Evolutionary conservation across 2,797 vertebrate genomes (phyloP), one percentile per base, ranked within the genome.

Genomic region (Tokudaia muenninki): DNA sequence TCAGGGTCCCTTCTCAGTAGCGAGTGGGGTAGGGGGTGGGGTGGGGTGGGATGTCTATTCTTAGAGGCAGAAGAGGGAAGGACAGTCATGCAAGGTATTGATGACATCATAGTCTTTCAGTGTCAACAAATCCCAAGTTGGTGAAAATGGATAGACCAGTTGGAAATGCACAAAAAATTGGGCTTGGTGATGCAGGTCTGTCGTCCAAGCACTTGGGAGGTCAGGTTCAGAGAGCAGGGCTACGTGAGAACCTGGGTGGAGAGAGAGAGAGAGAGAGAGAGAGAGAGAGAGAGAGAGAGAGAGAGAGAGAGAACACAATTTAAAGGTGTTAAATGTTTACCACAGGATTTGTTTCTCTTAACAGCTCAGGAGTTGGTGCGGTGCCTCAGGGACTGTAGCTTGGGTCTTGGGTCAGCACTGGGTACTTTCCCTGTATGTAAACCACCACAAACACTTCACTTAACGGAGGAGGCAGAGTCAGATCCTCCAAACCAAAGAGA

Each of bases 371-470:
- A 88, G 80, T 75, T 52, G 65, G 50, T 24, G 67, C 41, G 17
- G 83, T 81, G 94, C 82, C 82, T 31, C 21, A 34, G 90, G 90
- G 95, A 94, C 55, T 96, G 70, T 31, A 44, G 77, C 19, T 41
- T 94, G 96, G 96, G 97, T 89, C 95, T 41, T 95, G 96, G 96
- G 97, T 87, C 95, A 90, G 63, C 87, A 29, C 3, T 13, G 81
- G 95, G 97, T 96, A 92, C 97, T 97, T 98, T 96, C 97, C 95
- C 6, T 12, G 0, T 67, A 63, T 67, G 29, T 34, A 93, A 96
- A 70, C 92, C 84, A 90, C 94, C 65, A 2, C 70, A 9, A 34
- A 55, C 41, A 61, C 31, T 80, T 47, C 87, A 87, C 37, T 61
- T 61, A 44, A 50, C 72, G 77, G 37, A 21, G 77, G 44, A 21